Base-by-base conservation (phyloP, 1,140 invertebrate genomes). In the Drosophila navojoa region DNA sequence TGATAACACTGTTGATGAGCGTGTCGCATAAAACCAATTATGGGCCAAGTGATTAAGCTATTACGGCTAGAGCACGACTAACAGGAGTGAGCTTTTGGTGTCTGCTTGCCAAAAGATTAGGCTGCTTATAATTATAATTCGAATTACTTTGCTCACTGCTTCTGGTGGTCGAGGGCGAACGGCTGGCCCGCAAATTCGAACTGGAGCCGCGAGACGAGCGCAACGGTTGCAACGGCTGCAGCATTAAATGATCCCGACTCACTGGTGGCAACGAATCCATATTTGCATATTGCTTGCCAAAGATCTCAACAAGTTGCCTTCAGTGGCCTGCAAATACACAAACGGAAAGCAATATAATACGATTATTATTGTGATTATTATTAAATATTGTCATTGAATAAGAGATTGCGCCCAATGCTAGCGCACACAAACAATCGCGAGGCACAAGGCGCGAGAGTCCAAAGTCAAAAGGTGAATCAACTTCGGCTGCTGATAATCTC, bases 71-170 rank as follows among this genome's bases (percentile, higher is more conserved):
- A 22, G 25, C 40, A 55, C 32, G 49, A 42, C 64, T 40, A 25
- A 25, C 40, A 44, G 3, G 19, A 45, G 22, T 44, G 50, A 5
- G 25, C 50, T 32, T 19, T 19, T 15, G 52, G 52, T 54, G 52
- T 29, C 19, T 11, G 52, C 15, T 10, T 15, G 15, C 10, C 5
- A n/a, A 16, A 16, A 11, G 52, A 40, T 27, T 49, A 50, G 54
- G 32, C 13, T 49, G 13, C 3, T 1, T 27, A 42, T 38, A 38
- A 16, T 62, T 71, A 78, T 50, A 58, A 42, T 79, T 16, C 25
- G 70, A 90, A 64, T 85, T 91, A 91, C 90, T 91, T 89, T 85
- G 90, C 57, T 91, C 90, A 58, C 68, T 81, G 70, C 90, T 91
- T 55, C 90, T 72, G 57, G 76, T 89, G 57, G 86, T 82, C 10